Evolutionary conservation across 2,797 vertebrate genomes (phyloP), one percentile per base, ranked within the genome.

Genomic region (Hypotaenidia okinawae): DNA sequence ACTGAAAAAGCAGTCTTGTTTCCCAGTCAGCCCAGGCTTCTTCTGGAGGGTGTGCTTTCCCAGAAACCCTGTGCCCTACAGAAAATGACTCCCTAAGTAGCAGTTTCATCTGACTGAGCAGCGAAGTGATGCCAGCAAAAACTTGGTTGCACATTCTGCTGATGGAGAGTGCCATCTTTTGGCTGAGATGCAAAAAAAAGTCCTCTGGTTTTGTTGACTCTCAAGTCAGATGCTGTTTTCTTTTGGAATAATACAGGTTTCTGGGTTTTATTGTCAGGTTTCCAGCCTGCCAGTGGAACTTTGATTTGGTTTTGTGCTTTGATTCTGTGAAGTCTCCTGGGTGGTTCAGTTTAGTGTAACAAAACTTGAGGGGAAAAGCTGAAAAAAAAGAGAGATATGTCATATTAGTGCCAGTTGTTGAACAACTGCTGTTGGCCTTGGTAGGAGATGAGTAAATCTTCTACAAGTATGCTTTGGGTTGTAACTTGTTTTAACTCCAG

Each of bases 161-260:
- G 74, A 54, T 68, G 32, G 24, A 89, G 81, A 58, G 64, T 94
- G 90, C 70, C 78, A 85, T 95, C 89, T 95, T 89, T 84, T 89
- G 89, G 81, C 84, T 80, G 72, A 94, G 84, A 9, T 84, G 64
- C 90, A 77, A 87, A 86, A 28, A 83, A 30, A 68, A 49, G 10
- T 41, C 45, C 16, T 22, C 7, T 2, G 17, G 49, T 89, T 52
- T 62, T 87, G 18, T 51, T 78, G 33, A 19, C 39, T 51, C 51
- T 30, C 5, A 11, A 28, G 39, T 47, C 24, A 66, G 61, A 5
- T 30, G 33, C 51, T 21, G 30, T 51, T 54, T 82, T 58, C 9
- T 69, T 70, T 24, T 66, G 16, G 18, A 30, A 15, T 51, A 63
- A 30, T 37, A 27, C 4, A 33, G 10, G 72, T 79, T 84, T 79